These are phyloP conservation scores for Scrobipalpa atriplicella DNA, from an alignment of 2,888 invertebrate species.

Conservation along the genomic window DNA sequence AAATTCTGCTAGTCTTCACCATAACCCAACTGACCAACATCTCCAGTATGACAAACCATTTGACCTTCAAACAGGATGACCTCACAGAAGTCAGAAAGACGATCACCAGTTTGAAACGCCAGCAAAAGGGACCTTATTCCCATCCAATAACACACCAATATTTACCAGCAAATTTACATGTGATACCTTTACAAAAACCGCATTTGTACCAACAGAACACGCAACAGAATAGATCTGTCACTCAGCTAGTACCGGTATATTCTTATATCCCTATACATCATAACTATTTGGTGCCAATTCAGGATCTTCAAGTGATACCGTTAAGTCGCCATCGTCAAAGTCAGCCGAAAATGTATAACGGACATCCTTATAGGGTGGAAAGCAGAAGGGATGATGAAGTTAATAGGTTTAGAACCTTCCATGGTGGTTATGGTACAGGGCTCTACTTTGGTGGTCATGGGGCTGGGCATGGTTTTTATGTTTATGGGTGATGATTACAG, in stretches of 20 bases:
- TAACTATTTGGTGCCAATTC: conserved; percentile 56
- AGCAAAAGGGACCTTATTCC: conserved; percentile 33
- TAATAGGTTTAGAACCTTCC: conserved; percentile 60
- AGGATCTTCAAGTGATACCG: conserved; percentile 70
- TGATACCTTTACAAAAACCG: conserved; percentile 59
- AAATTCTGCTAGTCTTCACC: not conserved
- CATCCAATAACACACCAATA: conserved; percentile 54
- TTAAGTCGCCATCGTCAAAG: conserved; percentile 45
- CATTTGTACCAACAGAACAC: not conserved
- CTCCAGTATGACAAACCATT: conserved; percentile 8
- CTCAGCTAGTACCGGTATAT: conserved; percentile 52
- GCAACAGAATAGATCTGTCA: conserved; percentile 17
- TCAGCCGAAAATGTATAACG: conserved; percentile 38
- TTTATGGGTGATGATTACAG: conserved; percentile 33
- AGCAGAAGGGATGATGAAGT: conserved; percentile 49
- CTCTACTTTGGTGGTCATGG: conserved; percentile 71
- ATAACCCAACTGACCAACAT: not conserved
- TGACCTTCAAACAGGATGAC: not conserved
- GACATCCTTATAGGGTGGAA: conserved; percentile 40
- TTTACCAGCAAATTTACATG: conserved; percentile 57
- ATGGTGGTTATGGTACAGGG: conserved; percentile 70
- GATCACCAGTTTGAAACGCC: not conserved
- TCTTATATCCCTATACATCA: conserved; percentile 45
- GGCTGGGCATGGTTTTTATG: conserved; percentile 71
- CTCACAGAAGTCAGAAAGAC: not conserved